Evolutionary conservation across 2,113 vertebrate species (phyloP).

Genomic region (Parus major): DNA sequence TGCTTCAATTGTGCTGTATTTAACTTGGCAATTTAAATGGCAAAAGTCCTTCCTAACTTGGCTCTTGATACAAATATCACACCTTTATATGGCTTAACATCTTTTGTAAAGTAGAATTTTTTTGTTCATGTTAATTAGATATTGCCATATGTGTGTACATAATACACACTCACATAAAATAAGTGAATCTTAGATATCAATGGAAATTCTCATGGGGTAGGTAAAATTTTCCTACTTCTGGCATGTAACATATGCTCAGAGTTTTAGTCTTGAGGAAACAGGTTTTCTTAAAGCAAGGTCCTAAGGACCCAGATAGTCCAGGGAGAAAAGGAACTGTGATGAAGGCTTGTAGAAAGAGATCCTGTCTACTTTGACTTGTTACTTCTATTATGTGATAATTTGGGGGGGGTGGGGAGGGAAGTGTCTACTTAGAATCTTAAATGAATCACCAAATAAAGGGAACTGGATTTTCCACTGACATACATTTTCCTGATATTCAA

Average conservation of each 20-base stretch:
- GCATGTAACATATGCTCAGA: neutral
- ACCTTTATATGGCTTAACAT: slow-evolving; percentile 58
- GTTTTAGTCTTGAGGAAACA: neutral
- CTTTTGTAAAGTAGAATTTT: slow-evolving; percentile 43
- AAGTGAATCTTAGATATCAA: neutral
- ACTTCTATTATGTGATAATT: neutral
- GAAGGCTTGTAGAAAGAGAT: neutral
- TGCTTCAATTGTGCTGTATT: slow-evolving; percentile 58
- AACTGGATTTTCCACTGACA: neutral
- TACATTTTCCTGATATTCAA: neutral
- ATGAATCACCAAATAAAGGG: neutral
- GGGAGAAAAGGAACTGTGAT: neutral
- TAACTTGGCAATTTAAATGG: slow-evolving; percentile 68
- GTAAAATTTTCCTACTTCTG: neutral
- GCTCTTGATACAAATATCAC: slow-evolving; percentile 60
- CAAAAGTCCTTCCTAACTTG: slow-evolving; percentile 67
- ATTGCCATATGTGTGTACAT: slow-evolving; percentile 34
- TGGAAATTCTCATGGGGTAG: neutral
- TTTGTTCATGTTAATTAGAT: slow-evolving; percentile 53
- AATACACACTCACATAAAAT: neutral
- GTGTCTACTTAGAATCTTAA: neutral
- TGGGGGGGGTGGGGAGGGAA: no score
- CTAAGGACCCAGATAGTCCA: neutral
- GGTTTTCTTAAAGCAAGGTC: neutral
- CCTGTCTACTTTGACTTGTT: neutral